phyloP scores from a whole-genome alignment of 2,888 invertebrate genomes.

The Meghimatium bilineatum region DNA sequence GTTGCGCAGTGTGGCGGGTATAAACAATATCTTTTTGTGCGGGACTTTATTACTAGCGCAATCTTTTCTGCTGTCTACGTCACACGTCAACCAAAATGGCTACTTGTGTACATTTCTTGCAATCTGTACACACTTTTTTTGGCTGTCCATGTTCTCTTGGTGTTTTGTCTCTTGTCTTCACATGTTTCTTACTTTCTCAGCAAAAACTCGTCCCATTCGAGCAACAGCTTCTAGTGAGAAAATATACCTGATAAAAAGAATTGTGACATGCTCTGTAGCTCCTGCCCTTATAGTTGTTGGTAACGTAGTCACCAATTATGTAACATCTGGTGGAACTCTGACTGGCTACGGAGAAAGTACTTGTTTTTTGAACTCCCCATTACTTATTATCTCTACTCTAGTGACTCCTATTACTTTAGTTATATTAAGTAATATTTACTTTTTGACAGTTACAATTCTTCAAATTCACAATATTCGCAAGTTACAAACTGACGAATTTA shows the following conservation, averaged over 20 bases:
- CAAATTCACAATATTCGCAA: conserved; percentile 30
- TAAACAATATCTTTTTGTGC: conserved; percentile 33
- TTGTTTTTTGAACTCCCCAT: conserved; percentile 9
- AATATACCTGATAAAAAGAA: background rate
- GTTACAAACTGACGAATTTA: conserved; percentile 12
- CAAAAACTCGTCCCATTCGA: background rate
- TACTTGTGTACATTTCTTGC: conserved; percentile 13
- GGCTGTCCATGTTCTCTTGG: conserved; percentile 42
- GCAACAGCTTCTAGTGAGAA: background rate
- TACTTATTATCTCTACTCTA: conserved; percentile 2
- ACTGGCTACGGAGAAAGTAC: conserved; percentile 25
- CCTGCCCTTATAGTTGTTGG: background rate
- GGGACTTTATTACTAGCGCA: conserved; percentile 24
- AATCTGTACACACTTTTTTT: conserved; percentile 35
- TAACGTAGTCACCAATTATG: background rate
- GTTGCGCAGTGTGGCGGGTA: conserved; percentile 31
- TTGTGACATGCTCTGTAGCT: background rate
- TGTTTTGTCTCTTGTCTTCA: conserved; percentile 37
- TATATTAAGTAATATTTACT: conserved; percentile 17
- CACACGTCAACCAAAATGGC: background rate
- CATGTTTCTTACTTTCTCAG: conserved; percentile 38
- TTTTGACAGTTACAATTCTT: conserved; percentile 18
- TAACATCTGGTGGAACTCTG: background rate
- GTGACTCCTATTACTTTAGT: conserved; percentile 8
- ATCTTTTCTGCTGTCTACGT: background rate